Base-by-base conservation (phyloP, 2,113 vertebrate species). In the Pedionomus torquatus region DNA sequence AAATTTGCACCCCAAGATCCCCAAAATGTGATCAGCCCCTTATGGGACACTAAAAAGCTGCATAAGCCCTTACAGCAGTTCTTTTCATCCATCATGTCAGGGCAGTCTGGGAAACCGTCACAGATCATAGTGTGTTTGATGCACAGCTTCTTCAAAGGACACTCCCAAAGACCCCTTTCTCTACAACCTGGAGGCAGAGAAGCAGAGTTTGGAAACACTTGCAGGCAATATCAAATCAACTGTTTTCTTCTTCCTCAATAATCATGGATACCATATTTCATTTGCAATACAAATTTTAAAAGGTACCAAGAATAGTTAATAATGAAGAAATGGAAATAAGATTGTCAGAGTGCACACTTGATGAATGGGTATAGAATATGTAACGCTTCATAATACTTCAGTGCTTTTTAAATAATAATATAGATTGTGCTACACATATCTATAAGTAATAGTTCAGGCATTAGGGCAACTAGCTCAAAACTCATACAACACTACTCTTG, bases 71-170 rank as follows among this genome's bases (percentile, higher is more conserved):
- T 98, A 99, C 99, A 98, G 98, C 99, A 99, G 95, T 99, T 99
- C 82, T 95, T 98, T 97, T 99, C 99, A 87, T 99, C 99, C 97
- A 98, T 97, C 88, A 98, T 96, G 83, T 98, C 99, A 46, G 98
- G 98, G 93, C 99, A 99, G 97, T 99, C 99, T 57, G 99, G 99
- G 94, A 99, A 99, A 3, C 99, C 99, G 37, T 99, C 99, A 48
- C 99, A 99, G 97, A 99, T 98, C 98, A 99, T 98, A 1, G 96
- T 93, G 93, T 98, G 94, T 82, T 98, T 98, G 84, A 99, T 99
- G 83, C 99, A 99, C 55, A 98, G 93, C 69, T 98, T 99, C 84
- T 98, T 99, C 66, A 97, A 92, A 1, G 99, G 99, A 96, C 99
- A 99, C 97, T 99, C 99, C 99, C 99, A 99, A 91, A 99, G 98